Evolutionary conservation across 2,888 invertebrate genomes (phyloP).

Genomic region (Drepana falcataria): DNA sequence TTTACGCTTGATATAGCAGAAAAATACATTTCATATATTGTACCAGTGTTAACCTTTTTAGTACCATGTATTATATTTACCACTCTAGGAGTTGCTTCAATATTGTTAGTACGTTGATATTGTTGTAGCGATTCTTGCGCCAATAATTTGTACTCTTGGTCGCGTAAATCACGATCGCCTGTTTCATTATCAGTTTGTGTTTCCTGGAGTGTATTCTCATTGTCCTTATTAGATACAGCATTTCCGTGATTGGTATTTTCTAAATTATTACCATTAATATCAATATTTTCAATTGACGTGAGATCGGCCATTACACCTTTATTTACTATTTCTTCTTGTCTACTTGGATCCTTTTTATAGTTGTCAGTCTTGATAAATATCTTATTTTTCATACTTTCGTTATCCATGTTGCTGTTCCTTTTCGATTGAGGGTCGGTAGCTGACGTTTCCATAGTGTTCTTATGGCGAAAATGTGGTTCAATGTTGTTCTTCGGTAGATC

Average conservation of each 20-base stretch:
- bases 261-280: neutral
- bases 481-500: neutral
- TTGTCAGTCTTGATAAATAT: too few species aligned
- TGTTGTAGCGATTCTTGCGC: slow-evolving; percentile 38
- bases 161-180: slow-evolving; percentile 14
- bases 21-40: slow-evolving; percentile 38
- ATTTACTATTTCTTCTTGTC: neutral
- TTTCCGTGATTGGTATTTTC: neutral
- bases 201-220: neutral
- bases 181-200: slow-evolving; percentile 15
- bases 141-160: slow-evolving; percentile 20
- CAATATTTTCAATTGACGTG: neutral
- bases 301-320: neutral
- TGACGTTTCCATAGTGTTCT: neutral
- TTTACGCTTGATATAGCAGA: slow-evolving; percentile 26
- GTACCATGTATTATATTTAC: slow-evolving; percentile 35
- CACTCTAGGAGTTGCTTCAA: slow-evolving; percentile 24
- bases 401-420: neutral
- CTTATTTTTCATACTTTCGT: neutral
- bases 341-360: neutral
- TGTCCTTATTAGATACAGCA: neutral
- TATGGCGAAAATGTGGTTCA: neutral
- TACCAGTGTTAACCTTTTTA: slow-evolving; percentile 38
- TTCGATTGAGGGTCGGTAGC: neutral
- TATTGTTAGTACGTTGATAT: slow-evolving; percentile 24